Evolutionary conservation across 1,140 invertebrate species (phyloP).

Genomic region (Phymorhynchus buccinoides): DNA sequence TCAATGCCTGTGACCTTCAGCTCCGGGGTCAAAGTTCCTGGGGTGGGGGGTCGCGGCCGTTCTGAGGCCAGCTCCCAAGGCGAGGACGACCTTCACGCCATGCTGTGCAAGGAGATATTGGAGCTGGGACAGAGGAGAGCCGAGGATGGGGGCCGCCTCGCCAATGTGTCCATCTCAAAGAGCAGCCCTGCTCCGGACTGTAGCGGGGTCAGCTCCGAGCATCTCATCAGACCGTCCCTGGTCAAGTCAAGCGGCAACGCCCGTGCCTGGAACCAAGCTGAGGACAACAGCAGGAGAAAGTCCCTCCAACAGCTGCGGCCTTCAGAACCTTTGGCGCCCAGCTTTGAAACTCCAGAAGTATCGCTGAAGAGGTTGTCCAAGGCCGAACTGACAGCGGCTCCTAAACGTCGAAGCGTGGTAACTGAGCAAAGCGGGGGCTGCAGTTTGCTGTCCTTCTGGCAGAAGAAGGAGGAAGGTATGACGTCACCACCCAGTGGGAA

Average conservation of each 20-base stretch:
- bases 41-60: background rate
- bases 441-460: background rate
- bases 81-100: background rate
- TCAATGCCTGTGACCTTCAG: background rate
- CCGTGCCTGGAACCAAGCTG: background rate
- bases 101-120: conserved; percentile 3
- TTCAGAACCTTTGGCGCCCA: background rate
- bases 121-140: background rate
- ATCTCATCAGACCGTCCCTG: background rate
- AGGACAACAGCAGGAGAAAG: background rate
- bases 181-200: background rate
- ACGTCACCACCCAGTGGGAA: background rate
- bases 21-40: background rate
- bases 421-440: background rate
- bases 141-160: background rate
- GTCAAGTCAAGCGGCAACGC: background rate
- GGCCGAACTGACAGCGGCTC: background rate
- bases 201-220: background rate
- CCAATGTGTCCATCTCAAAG: background rate
- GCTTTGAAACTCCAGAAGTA: background rate
- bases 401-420: background rate
- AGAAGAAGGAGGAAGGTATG: background rate
- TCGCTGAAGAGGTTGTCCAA: background rate
- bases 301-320: background rate
- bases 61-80: background rate